phyloP scores from a whole-genome alignment of 1,140 invertebrate species.

The Sesamia nonagrioides region DNA sequence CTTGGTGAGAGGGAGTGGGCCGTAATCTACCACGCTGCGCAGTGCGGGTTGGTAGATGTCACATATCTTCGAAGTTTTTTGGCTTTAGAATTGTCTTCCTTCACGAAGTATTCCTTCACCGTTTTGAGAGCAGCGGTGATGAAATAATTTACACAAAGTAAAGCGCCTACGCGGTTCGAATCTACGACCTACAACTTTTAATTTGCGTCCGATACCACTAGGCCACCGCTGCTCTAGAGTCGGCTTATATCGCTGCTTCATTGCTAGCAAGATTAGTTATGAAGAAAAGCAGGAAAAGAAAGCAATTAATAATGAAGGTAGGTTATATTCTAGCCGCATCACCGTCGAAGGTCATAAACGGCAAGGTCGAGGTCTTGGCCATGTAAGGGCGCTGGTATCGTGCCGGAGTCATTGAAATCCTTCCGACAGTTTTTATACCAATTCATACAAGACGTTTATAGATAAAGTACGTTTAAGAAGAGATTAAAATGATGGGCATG shows the following conservation, averaged over 20 bases:
- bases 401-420: constrained; percentile 18
- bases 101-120: no score
- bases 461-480: constrained; percentile 5
- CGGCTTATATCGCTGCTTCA: background rate
- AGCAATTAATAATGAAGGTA: background rate
- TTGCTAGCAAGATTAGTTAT: background rate
- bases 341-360: background rate
- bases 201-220: no score
- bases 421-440: constrained; percentile 24
- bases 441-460: constrained; percentile 13
- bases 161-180: no score
- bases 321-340: background rate
- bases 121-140: no score
- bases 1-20: no score
- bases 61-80: no score
- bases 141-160: no score
- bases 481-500: constrained; percentile 11
- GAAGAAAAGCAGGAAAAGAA: constrained; percentile 6
- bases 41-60: no score
- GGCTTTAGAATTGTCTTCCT: no score
- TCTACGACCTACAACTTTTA: no score
- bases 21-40: no score
- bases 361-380: constrained; percentile 28
- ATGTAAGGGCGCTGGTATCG: background rate
- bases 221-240: no score